Conservation (phyloP, 2,113 vertebrate species). For the Mola mola region DNA sequence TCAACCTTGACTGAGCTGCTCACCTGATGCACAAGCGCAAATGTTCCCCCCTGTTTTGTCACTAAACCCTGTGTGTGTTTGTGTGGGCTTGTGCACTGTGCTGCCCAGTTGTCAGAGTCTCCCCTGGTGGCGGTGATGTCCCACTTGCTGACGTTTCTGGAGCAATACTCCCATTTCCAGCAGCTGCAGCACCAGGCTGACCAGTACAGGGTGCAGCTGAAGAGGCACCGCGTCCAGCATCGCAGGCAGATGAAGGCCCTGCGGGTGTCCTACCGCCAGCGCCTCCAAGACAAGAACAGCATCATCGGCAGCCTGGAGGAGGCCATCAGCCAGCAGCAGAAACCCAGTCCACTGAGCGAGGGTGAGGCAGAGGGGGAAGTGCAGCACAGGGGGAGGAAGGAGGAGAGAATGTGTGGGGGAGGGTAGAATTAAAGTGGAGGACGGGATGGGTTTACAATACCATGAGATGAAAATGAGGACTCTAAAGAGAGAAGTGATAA, state of each 20-base stretch:
- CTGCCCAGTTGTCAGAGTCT: constrained; percentile 75
- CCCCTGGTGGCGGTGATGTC: constrained; percentile 84
- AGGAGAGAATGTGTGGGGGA: constrained; percentile 15
- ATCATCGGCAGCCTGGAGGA: constrained; percentile 84
- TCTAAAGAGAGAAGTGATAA: constrained; percentile 4
- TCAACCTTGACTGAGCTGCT: constrained; percentile 2
- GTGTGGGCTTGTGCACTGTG: constrained; percentile 9
- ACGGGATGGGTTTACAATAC: not conserved
- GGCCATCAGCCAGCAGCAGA: constrained; percentile 78
- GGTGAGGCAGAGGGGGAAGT: constrained; percentile 58
- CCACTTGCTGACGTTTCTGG: constrained; percentile 86
- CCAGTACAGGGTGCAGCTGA: constrained; percentile 81
- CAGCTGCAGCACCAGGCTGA: constrained; percentile 84
- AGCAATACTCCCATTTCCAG: constrained; percentile 87
- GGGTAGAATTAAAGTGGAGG: constrained; percentile 17
- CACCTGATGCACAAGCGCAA: constrained; percentile 17
- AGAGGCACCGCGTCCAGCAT: constrained; percentile 79
- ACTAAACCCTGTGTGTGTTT: constrained; percentile 1
- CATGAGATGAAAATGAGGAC: not conserved
- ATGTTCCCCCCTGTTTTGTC: not conserved
- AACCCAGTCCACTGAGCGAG: constrained; percentile 64
- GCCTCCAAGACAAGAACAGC: constrained; percentile 81
- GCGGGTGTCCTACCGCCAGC: constrained; percentile 80
- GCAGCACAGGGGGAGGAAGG: not conserved
- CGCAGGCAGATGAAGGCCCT: constrained; percentile 81